Evolutionary conservation across 35 echinoderm and acorn worm species (phyloP).

Genomic region (Ptychodera flava): DNA sequence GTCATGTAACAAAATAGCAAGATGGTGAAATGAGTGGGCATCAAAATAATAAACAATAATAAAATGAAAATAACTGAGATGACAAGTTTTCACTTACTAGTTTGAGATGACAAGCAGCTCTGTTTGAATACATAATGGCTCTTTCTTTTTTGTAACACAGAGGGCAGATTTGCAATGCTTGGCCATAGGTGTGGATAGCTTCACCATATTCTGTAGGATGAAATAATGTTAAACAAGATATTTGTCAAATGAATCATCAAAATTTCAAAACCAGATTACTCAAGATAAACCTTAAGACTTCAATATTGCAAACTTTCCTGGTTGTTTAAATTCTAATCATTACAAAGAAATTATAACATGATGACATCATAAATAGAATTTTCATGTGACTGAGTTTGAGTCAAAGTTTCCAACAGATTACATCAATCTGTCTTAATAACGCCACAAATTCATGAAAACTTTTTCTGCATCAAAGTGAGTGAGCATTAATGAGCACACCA

Average conservation of each 20-base stretch:
- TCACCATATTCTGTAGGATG: constrained; percentile 71
- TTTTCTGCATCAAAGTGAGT: no score
- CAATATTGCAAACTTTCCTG: neutral
- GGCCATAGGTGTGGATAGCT: constrained; percentile 54
- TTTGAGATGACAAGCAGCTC: constrained; percentile 75
- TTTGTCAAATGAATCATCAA: neutral
- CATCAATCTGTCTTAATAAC: no score
- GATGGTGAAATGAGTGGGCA: no score
- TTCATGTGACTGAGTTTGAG: neutral
- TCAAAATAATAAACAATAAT: no score
- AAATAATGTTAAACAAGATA: neutral
- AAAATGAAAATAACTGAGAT: no score
- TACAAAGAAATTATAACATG: neutral
- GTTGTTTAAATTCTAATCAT: neutral
- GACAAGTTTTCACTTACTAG: constrained; percentile 2
- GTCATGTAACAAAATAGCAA: no score
- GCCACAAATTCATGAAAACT: no score
- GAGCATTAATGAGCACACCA: no score
- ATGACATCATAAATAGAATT: neutral
- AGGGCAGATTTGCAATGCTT: constrained; percentile 68
- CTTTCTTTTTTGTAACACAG: constrained; percentile 84
- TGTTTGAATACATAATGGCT: constrained; percentile 91
- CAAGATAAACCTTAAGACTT: neutral
- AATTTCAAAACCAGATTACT: neutral
- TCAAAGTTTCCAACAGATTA: no score